Percentiles rank a stretch among this genome's conserved stretches.
These are phyloP conservation scores for Zygothrica quintamaculata DNA, from an alignment of 2,888 invertebrate species.

Conservation along the genomic window DNA sequence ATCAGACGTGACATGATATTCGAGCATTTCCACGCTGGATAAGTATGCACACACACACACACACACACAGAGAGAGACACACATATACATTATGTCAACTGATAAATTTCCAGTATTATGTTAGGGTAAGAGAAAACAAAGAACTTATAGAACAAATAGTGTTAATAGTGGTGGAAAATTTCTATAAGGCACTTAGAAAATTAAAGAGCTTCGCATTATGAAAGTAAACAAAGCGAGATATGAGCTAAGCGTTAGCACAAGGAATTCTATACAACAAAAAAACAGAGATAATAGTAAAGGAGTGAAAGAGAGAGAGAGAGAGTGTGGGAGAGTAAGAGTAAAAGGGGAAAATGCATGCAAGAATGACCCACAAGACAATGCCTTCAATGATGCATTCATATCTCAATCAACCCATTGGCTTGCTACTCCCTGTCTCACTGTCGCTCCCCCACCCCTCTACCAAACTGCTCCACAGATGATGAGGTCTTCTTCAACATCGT, in stretches of 20 bases:
- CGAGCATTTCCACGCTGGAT: neutral
- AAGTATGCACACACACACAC: neutral
- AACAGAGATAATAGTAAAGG: too few species aligned
- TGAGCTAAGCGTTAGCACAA: constrained; percentile 3
- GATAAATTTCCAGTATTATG: constrained; percentile 53
- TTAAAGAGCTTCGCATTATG: constrained; percentile 22
- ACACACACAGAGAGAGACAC: neutral
- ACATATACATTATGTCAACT: constrained; percentile 25
- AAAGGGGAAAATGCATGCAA: neutral
- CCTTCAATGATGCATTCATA: constrained; percentile 12
- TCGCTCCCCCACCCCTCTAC: too few species aligned
- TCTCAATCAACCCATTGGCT: constrained; percentile 30
- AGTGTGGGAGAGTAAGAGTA: constrained; percentile 17
- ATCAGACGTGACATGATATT: neutral
- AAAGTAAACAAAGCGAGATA: constrained; percentile 30
- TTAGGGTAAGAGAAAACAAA: constrained; percentile 29
- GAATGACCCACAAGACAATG: constrained; percentile 4
- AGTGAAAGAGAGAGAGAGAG: neutral
- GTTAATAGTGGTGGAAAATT: constrained; percentile 49
- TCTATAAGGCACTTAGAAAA: constrained; percentile 31
- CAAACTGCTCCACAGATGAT: too few species aligned
- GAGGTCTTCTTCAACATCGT: too few species aligned
- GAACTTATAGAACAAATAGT: constrained; percentile 11
- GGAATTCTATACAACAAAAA: too few species aligned
- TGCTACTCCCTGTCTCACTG: too few species aligned